Evolutionary conservation across 2,888 invertebrate species (phyloP).

Genomic region (Cancer borealis): DNA sequence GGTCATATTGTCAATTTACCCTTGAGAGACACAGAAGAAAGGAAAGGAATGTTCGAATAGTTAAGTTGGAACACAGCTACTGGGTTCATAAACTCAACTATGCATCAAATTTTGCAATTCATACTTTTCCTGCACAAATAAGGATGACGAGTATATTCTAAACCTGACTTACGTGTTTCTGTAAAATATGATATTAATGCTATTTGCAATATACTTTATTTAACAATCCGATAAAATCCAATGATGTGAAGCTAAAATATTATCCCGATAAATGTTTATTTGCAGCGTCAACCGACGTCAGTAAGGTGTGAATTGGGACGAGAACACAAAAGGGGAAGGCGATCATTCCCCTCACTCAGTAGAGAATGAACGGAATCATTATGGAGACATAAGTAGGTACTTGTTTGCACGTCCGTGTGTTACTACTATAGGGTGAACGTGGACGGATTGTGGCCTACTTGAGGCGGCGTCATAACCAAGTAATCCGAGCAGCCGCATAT

Average conservation of each 20-base stretch:
- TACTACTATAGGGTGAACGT: background rate
- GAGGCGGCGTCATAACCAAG: background rate
- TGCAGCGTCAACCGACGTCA: background rate
- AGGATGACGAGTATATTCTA: too few species aligned
- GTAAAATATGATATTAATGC: too few species aligned
- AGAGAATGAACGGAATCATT: background rate
- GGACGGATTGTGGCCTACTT: background rate
- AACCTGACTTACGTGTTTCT: too few species aligned
- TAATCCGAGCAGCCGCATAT: background rate
- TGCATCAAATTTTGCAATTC: too few species aligned
- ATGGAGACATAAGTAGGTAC: background rate
- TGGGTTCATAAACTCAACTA: too few species aligned
- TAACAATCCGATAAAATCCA: too few species aligned
- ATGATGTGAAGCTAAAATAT: background rate
- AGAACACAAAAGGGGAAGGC: background rate
- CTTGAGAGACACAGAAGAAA: too few species aligned
- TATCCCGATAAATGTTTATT: background rate
- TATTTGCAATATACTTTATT: too few species aligned
- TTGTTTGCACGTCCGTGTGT: conserved; percentile 1
- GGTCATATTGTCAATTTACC: too few species aligned
- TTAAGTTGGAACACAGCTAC: too few species aligned
- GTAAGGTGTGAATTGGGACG: background rate
- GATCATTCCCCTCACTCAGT: background rate
- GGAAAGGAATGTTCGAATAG: too few species aligned
- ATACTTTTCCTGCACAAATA: too few species aligned